A percentile compares a stretch with the other conserved stretches of the same genome.
Evolutionary conservation across 2,888 invertebrate genomes (phyloP).

Genomic region (Heterodera filipjevi): DNA sequence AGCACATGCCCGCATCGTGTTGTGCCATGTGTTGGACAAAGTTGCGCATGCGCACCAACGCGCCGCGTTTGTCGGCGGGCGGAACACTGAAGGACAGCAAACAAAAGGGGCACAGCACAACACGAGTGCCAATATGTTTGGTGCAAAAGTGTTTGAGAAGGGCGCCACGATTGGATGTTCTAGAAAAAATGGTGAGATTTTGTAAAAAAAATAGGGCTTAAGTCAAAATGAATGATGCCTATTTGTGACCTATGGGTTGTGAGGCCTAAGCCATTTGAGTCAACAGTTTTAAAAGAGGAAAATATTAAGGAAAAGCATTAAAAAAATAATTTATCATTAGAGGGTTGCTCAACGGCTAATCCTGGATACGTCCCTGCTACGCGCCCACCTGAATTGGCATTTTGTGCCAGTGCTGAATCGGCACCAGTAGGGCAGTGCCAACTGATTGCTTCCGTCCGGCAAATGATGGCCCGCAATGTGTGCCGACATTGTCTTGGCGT

Average conservation of each 20-base stretch:
- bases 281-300: too few relatives aligned
- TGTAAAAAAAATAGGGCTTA: too few relatives aligned
- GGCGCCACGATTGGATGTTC: background rate
- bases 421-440: background rate
- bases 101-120: slow-evolving; percentile 2
- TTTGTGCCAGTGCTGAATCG: background rate
- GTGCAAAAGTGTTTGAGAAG: background rate
- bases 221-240: too few relatives aligned
- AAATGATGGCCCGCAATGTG: background rate
- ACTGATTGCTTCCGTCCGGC: background rate
- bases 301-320: too few relatives aligned
- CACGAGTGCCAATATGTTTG: background rate
- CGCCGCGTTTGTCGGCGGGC: background rate
- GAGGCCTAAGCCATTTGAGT: too few relatives aligned
- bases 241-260: too few relatives aligned
- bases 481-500: background rate
- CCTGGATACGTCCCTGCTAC: too few relatives aligned
- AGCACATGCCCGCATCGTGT: background rate
- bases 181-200: too few relatives aligned
- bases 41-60: background rate
- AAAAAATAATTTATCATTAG: too few relatives aligned
- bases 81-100: background rate
- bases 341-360: too few relatives aligned
- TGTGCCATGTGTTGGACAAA: background rate
- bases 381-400: background rate